Evolutionary conservation across 1,140 invertebrate species (phyloP).

Genomic region (Sarcophaga bullata): DNA sequence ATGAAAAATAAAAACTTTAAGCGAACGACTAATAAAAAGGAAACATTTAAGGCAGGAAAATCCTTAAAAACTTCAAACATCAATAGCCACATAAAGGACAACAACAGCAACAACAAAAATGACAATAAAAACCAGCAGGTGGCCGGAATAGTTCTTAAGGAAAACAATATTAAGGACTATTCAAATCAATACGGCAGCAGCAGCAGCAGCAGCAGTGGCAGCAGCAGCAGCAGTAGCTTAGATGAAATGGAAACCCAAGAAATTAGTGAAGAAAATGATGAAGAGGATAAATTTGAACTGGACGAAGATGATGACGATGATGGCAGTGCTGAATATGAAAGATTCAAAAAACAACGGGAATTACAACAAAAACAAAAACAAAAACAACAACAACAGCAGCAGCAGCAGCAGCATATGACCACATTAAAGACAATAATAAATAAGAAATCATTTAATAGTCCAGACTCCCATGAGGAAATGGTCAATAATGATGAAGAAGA

Average conservation of each 20-base stretch:
- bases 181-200: not conserved
- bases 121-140: not conserved
- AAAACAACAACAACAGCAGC: conserved; percentile 24
- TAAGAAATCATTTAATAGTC: conserved; percentile 27
- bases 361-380: not conserved
- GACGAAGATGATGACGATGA: conserved; percentile 30
- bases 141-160: not conserved
- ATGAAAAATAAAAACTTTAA: conserved; percentile 2
- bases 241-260: conserved; percentile 1
- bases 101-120: not conserved
- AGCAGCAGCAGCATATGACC: conserved; percentile 10
- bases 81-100: not conserved
- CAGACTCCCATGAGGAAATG: conserved; percentile 8
- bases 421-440: conserved; percentile 32
- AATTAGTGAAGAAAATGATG: conserved; percentile 23
- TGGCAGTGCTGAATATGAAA: conserved; percentile 29
- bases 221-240: not conserved
- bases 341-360: conserved; percentile 43
- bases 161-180: conserved; percentile 38
- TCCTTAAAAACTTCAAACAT: conserved; percentile 38
- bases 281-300: not conserved
- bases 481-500: conserved; percentile 7
- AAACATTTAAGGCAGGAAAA: conserved; percentile 29
- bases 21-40: conserved; percentile 32
- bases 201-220: not conserved